These are phyloP conservation scores for Galbula dea DNA, from an alignment of 2,113 vertebrate genomes.

Conservation along the genomic window DNA sequence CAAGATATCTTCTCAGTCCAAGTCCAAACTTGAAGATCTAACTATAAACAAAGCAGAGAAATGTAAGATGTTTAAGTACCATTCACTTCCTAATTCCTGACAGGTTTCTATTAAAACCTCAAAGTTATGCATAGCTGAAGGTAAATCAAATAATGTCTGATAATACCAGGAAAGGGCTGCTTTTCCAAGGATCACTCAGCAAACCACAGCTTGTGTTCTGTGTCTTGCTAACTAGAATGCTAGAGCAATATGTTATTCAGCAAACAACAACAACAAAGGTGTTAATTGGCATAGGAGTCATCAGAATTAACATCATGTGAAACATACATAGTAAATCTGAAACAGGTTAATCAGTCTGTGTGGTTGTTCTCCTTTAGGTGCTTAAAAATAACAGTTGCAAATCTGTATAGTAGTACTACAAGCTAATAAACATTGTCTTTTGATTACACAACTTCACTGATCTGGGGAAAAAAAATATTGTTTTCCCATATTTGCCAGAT, in stretches of 20 bases:
- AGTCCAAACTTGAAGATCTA: not conserved
- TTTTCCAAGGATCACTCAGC: not conserved
- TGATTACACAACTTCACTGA: not conserved
- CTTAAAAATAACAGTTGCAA: not conserved
- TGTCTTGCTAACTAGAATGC: not conserved
- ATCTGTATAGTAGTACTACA: not conserved
- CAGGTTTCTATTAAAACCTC: not conserved
- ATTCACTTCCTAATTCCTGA: not conserved
- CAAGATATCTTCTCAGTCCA: not conserved
- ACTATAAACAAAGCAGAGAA: not conserved
- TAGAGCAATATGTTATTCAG: not conserved
- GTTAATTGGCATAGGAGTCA: not conserved
- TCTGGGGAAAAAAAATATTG: not conserved
- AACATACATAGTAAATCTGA: not conserved
- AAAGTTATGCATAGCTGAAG: not conserved
- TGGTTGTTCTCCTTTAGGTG: not conserved
- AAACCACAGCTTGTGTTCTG: not conserved
- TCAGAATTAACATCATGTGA: not conserved
- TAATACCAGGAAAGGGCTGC: not conserved
- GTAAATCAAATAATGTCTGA: not conserved
- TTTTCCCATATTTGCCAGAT: not conserved
- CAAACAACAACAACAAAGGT: not conserved
- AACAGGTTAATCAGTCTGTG: not conserved
- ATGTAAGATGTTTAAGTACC: too few relatives aligned
- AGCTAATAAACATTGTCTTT: not conserved